Evolutionary conservation across 2,113 vertebrate species (phyloP), one percentile per base, ranked within the genome.

Genomic region (Phycodurus eques): DNA sequence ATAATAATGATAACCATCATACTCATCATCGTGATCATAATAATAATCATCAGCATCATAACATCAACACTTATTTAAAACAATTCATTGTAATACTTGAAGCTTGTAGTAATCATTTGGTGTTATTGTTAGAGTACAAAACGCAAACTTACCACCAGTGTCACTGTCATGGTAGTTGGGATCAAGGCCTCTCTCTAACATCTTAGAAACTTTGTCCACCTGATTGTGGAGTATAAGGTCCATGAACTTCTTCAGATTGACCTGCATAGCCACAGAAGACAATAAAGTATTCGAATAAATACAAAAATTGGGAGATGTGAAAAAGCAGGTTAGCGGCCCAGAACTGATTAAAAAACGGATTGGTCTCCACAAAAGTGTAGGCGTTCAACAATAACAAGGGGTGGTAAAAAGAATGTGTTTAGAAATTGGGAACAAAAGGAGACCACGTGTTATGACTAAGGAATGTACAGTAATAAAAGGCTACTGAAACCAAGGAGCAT

Each of bases 151-250:
- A 98, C 97, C 97, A 80, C 97, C 97, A 0, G 87, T 97, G 19
- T 99, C 97, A 2, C 92, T 76, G 80, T 99, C 97, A 0, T 99
- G 96, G 81, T 95, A 98, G 79, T 99, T 99, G 11, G 97, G 96
- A 73, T 99, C 97, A 70, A 99, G 88, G 69, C 97, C 97, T 77
- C 94, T 91, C 49, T 98, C 96, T 86, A 99, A 71, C 93, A 99
- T 88, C 91, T 95, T 98, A 4, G 82, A 81, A 44, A 96, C 81
- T 83, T 98, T 99, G 79, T 98, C 97, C 85, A 95, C 88, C 15
- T 95, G 93, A 20, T 91, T 90, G 2, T 96, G 95, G 46, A 96
- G 96, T 47, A 98, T 79, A 7, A 95, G 91, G 75, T 98, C 97
- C 95, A 98, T 96, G 79, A 95, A 99, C 85, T 95, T 98, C 82